Conservation (phyloP, 2,888 invertebrate genomes). For the Cheilosia variabilis region DNA sequence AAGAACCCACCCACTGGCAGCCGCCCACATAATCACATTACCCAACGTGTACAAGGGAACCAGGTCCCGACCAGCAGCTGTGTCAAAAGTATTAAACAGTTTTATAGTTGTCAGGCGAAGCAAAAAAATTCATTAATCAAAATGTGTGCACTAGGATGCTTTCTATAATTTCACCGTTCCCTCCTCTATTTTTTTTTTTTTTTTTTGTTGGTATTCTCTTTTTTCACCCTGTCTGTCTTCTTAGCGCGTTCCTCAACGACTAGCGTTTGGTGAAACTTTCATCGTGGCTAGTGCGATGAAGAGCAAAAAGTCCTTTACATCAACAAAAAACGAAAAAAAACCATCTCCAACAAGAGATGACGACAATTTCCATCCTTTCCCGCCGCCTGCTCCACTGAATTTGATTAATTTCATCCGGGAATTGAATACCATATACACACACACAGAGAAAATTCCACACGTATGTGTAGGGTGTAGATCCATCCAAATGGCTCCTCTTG, state of each 20-base stretch:
- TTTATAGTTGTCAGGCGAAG: conserved; percentile 69
- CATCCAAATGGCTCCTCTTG: conserved; percentile 23
- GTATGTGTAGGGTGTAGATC: not conserved
- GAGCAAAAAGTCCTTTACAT: conserved; percentile 25
- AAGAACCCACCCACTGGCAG: conserved; percentile 2
- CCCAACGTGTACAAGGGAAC: conserved; percentile 20
- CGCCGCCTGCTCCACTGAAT: conserved; percentile 37
- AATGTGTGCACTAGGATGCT: conserved; percentile 48
- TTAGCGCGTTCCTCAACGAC: conserved; percentile 3
- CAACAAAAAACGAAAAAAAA: conserved; percentile 8
- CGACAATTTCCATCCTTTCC: conserved; percentile 48
- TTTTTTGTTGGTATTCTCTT: not conserved
- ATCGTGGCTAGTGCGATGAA: conserved; percentile 3
- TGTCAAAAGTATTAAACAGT: conserved; percentile 72
- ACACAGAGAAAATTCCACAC: not conserved
- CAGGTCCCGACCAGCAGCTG: conserved; percentile 41
- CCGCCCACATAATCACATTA: conserved; percentile 43
- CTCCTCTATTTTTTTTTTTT: not conserved
- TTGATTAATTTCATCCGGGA: conserved; percentile 68
- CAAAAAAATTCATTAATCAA: conserved; percentile 74
- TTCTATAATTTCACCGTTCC: conserved; percentile 51
- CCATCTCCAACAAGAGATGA: conserved; percentile 30
- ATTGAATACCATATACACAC: conserved; percentile 26
- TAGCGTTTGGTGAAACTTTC: conserved; percentile 42
- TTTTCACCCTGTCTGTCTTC: conserved; percentile 26